Evolutionary conservation across 2,888 invertebrate species (phyloP), one percentile per base, ranked within the genome.

Genomic region (Ceriagrion tenellum): DNA sequence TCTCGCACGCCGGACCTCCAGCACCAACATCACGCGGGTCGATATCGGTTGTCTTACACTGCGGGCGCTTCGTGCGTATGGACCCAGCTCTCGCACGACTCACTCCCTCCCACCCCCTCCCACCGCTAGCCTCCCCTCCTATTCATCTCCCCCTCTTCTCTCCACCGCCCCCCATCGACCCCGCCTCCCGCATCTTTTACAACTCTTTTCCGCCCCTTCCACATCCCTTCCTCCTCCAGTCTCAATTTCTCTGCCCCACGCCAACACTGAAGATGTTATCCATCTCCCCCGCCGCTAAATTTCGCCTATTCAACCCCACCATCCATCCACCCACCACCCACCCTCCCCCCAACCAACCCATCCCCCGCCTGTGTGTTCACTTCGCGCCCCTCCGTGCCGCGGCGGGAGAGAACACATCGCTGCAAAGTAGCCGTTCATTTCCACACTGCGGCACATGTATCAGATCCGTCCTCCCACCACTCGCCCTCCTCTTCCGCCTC

Each of bases 361-460:
- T 2, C 47, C 47, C 47, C 47, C 2, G 2, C 47, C 47, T n/a
- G 26, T 26, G 81, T 81, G 81, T n/a, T 35, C 30, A 26, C 81
- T 35, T 81, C 13, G 59, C 81, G 30, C 81, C 26, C 26, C 69
- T 69, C 69, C n/a, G 69, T 26, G 13, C 26, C 81, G 81, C 59
- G 59, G 59, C 20, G 59, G 59, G 81, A 10, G 81, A 81, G 81
- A 81, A 81, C n/a, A 81, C 81, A 81, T 81, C 30, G 81, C 81
- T 81, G 81, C 81, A 81, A 81, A 81, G 81, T 81, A 81, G 81
- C 81, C 81, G 81, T 81, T 89, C 89, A 55, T 89, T 89, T 89
- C 55, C 89, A 89, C 89, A 89, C 89, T 89, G 89, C 89, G 89
- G 89, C 89, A 89, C 55, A 89, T 89, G 89, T 55, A 55, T 89